Conservation (phyloP, 2,113 vertebrate genomes). For the Scartelaos histophorus region DNA sequence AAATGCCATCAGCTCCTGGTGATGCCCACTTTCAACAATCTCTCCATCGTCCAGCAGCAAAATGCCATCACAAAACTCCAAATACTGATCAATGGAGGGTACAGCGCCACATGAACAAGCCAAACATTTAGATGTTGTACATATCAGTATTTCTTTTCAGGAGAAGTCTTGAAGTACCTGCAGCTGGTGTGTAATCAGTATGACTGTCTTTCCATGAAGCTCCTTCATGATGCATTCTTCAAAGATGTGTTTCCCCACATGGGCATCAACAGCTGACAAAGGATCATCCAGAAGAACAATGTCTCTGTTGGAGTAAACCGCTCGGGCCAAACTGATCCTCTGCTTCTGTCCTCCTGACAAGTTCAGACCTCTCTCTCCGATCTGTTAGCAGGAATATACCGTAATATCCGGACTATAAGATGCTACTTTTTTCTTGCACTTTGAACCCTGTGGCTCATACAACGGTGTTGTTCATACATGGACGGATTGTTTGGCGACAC, state of each 20-base stretch:
- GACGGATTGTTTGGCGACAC: no score
- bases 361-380: constrained; percentile 79
- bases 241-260: constrained; percentile 81
- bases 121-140: not conserved
- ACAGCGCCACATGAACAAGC: not conserved
- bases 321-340: constrained; percentile 79
- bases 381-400: constrained; percentile 62
- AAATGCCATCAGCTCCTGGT: constrained; percentile 71
- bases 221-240: constrained; percentile 79
- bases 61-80: constrained; percentile 85
- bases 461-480: no score
- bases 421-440: no score
- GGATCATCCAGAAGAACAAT: constrained; percentile 82
- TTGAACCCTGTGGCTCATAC: no score
- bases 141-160: not conserved
- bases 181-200: constrained; percentile 80
- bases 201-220: constrained; percentile 74
- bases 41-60: constrained; percentile 81
- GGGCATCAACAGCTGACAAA: constrained; percentile 79
- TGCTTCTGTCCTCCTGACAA: constrained; percentile 83
- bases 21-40: constrained; percentile 80
- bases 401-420: no score
- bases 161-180: constrained; percentile 65
- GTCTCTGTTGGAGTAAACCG: constrained; percentile 77
- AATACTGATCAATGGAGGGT: constrained; percentile 67